Conservation (phyloP, 2,888 invertebrate species). For the Drosophila nigritarsus region DNA sequence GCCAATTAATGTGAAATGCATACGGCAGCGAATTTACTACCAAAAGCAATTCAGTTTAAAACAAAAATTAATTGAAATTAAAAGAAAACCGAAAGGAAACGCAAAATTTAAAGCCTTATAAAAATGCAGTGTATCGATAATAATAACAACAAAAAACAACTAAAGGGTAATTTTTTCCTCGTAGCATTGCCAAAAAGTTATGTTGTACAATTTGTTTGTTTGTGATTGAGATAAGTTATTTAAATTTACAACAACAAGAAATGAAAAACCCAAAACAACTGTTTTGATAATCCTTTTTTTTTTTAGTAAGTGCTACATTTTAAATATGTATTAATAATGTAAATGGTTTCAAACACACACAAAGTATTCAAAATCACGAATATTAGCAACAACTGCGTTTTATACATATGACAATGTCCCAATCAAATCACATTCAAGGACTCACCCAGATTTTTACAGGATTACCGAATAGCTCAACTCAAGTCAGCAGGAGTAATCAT, state of each 20-base stretch:
- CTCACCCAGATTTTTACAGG: slow-evolving; percentile 5
- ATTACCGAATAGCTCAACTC: slow-evolving; percentile 3
- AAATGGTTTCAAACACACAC: slow-evolving; percentile 61
- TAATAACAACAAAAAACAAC: slow-evolving; percentile 41
- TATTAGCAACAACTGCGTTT: slow-evolving; percentile 38
- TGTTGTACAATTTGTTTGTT: slow-evolving; percentile 37
- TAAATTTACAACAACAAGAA: slow-evolving; percentile 43
- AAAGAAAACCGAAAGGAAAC: slow-evolving; percentile 24
- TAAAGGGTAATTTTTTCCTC: slow-evolving; percentile 72
- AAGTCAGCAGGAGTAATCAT: not conserved
- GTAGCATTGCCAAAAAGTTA: slow-evolving; percentile 51
- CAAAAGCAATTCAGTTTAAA: slow-evolving; percentile 46
- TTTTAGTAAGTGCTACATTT: slow-evolving; percentile 49
- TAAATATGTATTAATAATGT: slow-evolving; percentile 57
- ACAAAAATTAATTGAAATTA: not conserved
- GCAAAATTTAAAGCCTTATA: slow-evolving; percentile 15
- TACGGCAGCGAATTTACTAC: slow-evolving; percentile 59
- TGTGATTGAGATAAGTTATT: slow-evolving; percentile 51
- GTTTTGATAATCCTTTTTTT: slow-evolving; percentile 55
- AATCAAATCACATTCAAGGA: slow-evolving; percentile 1
- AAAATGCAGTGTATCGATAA: slow-evolving; percentile 28
- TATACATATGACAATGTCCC: slow-evolving; percentile 15
- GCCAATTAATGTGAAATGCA: slow-evolving; percentile 51
- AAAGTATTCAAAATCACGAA: slow-evolving; percentile 45
- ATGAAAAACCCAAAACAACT: slow-evolving; percentile 10